Conservation (phyloP, 2,888 invertebrate species). For the Cheiracanthium punctorium region DNA sequence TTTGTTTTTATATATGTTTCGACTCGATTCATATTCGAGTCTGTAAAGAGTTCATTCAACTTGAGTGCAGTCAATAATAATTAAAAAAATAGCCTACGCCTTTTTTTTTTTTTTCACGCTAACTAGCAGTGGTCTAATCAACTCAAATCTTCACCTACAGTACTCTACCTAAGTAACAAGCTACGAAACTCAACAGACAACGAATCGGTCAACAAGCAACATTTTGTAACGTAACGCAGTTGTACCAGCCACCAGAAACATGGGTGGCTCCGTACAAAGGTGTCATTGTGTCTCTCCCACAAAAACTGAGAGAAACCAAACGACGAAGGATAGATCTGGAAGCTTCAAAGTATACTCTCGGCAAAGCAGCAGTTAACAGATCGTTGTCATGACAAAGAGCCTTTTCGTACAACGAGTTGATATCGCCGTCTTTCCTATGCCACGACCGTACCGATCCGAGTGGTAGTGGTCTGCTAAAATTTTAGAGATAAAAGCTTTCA, state of each 20-base stretch:
- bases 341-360: slow-evolving; percentile 64
- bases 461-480: slow-evolving; percentile 51
- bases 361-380: slow-evolving; percentile 43
- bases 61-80: slow-evolving; percentile 59
- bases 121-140: slow-evolving; percentile 57
- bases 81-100: slow-evolving; percentile 69
- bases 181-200: slow-evolving; percentile 64
- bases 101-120: slow-evolving; percentile 28
- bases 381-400: slow-evolving; percentile 38
- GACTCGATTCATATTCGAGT: slow-evolving; percentile 7
- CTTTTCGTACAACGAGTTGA: neutral
- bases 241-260: neutral
- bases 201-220: slow-evolving; percentile 59
- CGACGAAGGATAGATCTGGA: slow-evolving; percentile 41
- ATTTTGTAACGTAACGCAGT: slow-evolving; percentile 17
- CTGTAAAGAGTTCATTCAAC: slow-evolving; percentile 36
- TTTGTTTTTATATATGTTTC: neutral
- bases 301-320: slow-evolving; percentile 40
- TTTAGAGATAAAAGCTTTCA: slow-evolving; percentile 50
- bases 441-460: slow-evolving; percentile 42
- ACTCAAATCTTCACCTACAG: slow-evolving; percentile 45
- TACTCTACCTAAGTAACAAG: slow-evolving; percentile 52
- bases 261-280: neutral
- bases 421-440: slow-evolving; percentile 19
- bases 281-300: slow-evolving; percentile 17